Conservation (phyloP, 2,888 invertebrate genomes). For the Diploptera punctata region DNA sequence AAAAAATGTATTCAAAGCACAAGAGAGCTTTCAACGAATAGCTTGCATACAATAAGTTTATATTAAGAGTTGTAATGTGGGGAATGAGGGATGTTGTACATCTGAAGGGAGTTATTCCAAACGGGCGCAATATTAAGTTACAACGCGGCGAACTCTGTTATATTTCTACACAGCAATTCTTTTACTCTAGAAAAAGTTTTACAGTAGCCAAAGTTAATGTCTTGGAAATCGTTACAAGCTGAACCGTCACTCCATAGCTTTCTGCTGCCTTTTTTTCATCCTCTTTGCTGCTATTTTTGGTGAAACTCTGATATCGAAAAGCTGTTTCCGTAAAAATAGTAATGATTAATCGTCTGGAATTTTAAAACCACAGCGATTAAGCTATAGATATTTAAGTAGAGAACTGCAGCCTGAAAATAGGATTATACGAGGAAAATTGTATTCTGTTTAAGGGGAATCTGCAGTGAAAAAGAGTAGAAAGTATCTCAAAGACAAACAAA, state of each 20-base stretch:
- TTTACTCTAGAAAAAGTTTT: neutral
- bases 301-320: neutral
- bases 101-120: neutral
- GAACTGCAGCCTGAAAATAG: no score
- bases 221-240: neutral
- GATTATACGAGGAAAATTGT: no score
- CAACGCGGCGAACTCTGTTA: neutral
- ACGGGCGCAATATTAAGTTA: neutral
- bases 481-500: no score
- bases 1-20: no score
- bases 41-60: neutral
- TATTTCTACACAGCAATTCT: slow-evolving; percentile 4
- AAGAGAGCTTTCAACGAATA: neutral
- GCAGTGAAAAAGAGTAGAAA: no score
- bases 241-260: neutral
- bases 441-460: no score
- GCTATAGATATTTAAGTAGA: no score
- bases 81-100: neutral
- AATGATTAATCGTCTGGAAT: no score
- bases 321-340: neutral
- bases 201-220: neutral
- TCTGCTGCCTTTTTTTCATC: no score
- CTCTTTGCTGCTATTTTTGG: neutral
- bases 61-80: neutral
- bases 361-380: no score